A percentile compares a stretch with the other conserved stretches of the same genome.
These are phyloP conservation scores for Micoletzkya japonica DNA, from an alignment of 2,888 invertebrate species.

Conservation along the genomic window DNA sequence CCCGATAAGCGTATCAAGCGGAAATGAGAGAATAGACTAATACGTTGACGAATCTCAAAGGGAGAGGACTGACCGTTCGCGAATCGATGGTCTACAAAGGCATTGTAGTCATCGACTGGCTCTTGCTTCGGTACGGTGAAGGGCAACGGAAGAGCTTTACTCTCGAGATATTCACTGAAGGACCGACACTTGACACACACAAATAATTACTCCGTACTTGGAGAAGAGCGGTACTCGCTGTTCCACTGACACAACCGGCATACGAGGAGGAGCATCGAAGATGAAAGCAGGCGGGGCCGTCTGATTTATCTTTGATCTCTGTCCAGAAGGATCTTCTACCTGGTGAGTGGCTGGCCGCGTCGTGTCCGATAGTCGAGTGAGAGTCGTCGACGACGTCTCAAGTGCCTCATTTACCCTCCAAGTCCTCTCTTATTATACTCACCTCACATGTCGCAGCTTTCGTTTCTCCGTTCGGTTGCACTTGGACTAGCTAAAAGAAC, in stretches of 20 bases:
- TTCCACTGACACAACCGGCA: background rate
- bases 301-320: background rate
- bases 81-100: background rate
- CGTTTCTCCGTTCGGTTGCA: too few relatives aligned
- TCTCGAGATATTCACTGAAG: conserved; percentile 2
- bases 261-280: conserved; percentile 9
- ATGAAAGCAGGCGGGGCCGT: conserved; percentile 1
- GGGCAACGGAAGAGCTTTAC: background rate
- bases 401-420: too few relatives aligned
- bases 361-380: too few relatives aligned
- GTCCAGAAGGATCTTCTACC: background rate
- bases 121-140: conserved; percentile 19
- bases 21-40: background rate
- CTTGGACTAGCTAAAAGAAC: too few relatives aligned
- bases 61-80: conserved; percentile 12
- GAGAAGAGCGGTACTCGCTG: background rate
- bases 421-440: too few relatives aligned
- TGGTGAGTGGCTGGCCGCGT: background rate
- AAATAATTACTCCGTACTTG: background rate
- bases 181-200: background rate
- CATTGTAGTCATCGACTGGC: conserved; percentile 12
- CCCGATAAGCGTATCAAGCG: background rate
- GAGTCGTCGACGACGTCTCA: too few relatives aligned
- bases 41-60: background rate
- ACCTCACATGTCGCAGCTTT: too few relatives aligned